Conservation (phyloP, 2,888 invertebrate genomes). For the Cantharis lateralis region DNA sequence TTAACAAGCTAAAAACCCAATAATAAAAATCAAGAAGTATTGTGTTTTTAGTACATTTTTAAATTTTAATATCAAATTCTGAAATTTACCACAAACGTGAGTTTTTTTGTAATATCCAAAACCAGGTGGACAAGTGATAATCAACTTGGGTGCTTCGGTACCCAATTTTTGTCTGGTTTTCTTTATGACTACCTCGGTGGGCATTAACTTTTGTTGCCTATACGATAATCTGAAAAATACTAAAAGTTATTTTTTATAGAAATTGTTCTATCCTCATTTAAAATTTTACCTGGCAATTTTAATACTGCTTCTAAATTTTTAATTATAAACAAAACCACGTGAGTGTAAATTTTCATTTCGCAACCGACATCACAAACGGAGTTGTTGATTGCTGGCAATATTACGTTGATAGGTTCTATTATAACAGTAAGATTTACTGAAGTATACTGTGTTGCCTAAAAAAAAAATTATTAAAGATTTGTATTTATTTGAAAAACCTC, state of each 20-base stretch:
- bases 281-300: conserved; percentile 46
- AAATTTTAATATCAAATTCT: neutral
- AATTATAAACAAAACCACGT: conserved; percentile 46
- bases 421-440: conserved; percentile 46
- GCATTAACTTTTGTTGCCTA: conserved; percentile 25
- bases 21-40: too few relatives aligned
- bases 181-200: conserved; percentile 8
- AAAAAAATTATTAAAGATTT: neutral
- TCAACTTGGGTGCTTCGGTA: conserved; percentile 44
- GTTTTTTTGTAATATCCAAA: conserved; percentile 49
- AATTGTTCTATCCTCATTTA: neutral
- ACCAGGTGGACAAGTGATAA: conserved; percentile 50
- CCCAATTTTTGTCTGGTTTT: conserved; percentile 25
- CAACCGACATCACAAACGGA: conserved; percentile 49
- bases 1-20: too few relatives aligned
- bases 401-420: conserved; percentile 42
- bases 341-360: conserved; percentile 48
- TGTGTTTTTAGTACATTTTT: too few relatives aligned
- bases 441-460: conserved; percentile 37
- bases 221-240: conserved; percentile 36
- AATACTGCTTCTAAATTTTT: conserved; percentile 49
- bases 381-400: conserved; percentile 42
- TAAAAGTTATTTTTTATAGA: conserved; percentile 33
- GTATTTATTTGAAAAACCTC: neutral
- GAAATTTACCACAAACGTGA: conserved; percentile 51